A percentile compares a stretch with the other conserved stretches of the same genome.
These are phyloP conservation scores for Charaxes varanes DNA, from an alignment of 1,140 invertebrate genomes.

Conservation along the genomic window DNA sequence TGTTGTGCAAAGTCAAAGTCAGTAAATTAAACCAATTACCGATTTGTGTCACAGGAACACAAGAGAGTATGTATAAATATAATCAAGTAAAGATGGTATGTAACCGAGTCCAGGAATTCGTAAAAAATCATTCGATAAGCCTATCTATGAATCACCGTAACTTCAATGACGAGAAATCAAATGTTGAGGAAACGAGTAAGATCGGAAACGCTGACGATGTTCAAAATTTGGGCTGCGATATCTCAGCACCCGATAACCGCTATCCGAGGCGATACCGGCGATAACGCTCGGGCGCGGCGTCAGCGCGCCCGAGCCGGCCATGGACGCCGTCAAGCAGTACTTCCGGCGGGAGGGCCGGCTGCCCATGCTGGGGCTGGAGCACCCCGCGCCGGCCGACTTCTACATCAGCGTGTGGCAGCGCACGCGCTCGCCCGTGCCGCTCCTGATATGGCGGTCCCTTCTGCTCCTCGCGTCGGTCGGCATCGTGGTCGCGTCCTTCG, in stretches of 20 bases:
- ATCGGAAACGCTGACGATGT: too few species aligned
- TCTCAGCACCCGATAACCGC: slow-evolving; percentile 28
- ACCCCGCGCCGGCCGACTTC: slow-evolving; percentile 42
- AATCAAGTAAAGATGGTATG: too few species aligned
- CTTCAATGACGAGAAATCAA: too few species aligned
- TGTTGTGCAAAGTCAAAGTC: too few species aligned
- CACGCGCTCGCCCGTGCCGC: slow-evolving; percentile 42
- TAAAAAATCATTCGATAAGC: too few species aligned
- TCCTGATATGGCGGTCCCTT: slow-evolving; percentile 43
- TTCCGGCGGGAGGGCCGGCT: slow-evolving; percentile 41
- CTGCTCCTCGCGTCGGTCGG: slow-evolving; percentile 45
- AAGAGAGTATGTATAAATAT: too few species aligned
- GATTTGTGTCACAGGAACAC: too few species aligned
- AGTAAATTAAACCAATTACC: too few species aligned
- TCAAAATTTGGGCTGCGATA: too few species aligned
- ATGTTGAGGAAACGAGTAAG: too few species aligned
- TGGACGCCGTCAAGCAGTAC: slow-evolving; percentile 49
- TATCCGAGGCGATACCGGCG: slow-evolving; percentile 25
- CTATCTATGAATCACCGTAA: too few species aligned
- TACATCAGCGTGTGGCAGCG: slow-evolving; percentile 56
- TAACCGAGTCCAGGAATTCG: too few species aligned
- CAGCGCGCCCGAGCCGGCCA: slow-evolving; percentile 25
- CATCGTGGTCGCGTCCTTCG: slow-evolving; percentile 43
- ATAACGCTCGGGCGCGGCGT: slow-evolving; percentile 25
- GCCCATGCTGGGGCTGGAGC: slow-evolving; percentile 42